A percentile compares a stretch with the other conserved stretches of the same genome.
Conservation (phyloP, 2,113 vertebrate genomes). For the Lampris megalopsis region DNA sequence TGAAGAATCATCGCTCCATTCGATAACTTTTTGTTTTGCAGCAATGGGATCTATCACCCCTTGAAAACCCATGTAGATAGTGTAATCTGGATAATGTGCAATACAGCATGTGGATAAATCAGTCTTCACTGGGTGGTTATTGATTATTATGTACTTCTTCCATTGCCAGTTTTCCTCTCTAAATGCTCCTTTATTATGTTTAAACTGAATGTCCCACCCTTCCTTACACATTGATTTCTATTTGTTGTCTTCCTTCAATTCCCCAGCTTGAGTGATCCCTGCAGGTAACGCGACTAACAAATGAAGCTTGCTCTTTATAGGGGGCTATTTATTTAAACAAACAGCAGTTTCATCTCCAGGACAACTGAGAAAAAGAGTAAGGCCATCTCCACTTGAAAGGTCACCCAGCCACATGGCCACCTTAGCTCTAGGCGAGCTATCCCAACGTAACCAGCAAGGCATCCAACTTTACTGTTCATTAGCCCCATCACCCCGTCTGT, state of each 20-base stretch:
- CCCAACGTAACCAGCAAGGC: slow-evolving; percentile 33
- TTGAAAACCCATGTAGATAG: slow-evolving; percentile 30
- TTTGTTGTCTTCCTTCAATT: slow-evolving; percentile 55
- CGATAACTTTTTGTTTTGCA: no score
- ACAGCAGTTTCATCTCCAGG: slow-evolving; percentile 43
- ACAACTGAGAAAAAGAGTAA: slow-evolving; percentile 26
- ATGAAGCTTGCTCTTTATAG: slow-evolving; percentile 61
- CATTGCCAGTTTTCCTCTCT: slow-evolving; percentile 10
- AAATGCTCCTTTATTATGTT: slow-evolving; percentile 58
- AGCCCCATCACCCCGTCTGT: slow-evolving; percentile 37
- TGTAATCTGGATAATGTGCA: neutral
- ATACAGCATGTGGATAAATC: slow-evolving; percentile 9
- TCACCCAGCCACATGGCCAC: slow-evolving; percentile 45
- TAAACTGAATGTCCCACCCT: slow-evolving; percentile 50
- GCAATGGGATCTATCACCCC: no score
- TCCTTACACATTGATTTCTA: slow-evolving; percentile 65
- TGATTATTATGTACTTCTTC: no score
- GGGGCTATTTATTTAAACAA: slow-evolving; percentile 61
- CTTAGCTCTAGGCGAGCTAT: slow-evolving; percentile 44
- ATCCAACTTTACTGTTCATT: slow-evolving; percentile 61
- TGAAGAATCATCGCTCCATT: no score
- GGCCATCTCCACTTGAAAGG: slow-evolving; percentile 61
- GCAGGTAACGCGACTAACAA: slow-evolving; percentile 63
- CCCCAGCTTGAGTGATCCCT: slow-evolving; percentile 64
- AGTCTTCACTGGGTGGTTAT: no score